Percentiles rank a stretch among this genome's conserved stretches.
Evolutionary conservation across 1,140 invertebrate genomes (phyloP).

Genomic region (Drosophila athabasca): DNA sequence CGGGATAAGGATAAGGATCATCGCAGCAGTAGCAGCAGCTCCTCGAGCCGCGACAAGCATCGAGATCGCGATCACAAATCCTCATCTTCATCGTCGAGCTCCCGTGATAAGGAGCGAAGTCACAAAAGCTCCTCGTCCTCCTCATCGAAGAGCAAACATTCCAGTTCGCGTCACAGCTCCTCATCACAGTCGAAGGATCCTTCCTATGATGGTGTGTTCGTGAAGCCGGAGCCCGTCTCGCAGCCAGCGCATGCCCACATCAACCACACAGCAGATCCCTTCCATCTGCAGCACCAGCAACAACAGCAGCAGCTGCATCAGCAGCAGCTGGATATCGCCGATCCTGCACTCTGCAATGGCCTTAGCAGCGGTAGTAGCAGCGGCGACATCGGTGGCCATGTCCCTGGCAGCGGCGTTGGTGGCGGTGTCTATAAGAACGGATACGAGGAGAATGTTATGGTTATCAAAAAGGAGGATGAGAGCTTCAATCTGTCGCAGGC

Average conservation of each 20-base stretch:
- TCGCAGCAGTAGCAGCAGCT: conserved; percentile 83
- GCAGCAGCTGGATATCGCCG: not conserved
- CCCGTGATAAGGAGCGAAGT: conserved; percentile 54
- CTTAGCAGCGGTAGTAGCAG: conserved; percentile 25
- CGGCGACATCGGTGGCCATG: conserved; percentile 1
- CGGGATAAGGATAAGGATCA: conserved; percentile 83
- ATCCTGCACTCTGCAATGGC: conserved; percentile 29
- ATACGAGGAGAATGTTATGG: conserved; percentile 67
- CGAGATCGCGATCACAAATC: conserved; percentile 85
- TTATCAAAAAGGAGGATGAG: conserved; percentile 72
- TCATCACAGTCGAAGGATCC: conserved; percentile 73
- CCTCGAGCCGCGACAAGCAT: conserved; percentile 85
- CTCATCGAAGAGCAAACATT: conserved; percentile 84
- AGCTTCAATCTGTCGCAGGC: conserved; percentile 84
- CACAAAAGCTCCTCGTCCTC: conserved; percentile 75
- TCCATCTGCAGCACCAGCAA: conserved; percentile 37
- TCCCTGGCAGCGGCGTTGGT: not conserved
- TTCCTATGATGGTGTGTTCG: conserved; percentile 74
- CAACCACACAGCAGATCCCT: conserved; percentile 35
- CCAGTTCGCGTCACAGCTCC: conserved; percentile 74
- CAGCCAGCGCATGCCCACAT: conserved; percentile 64
- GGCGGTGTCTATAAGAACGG: conserved; percentile 82
- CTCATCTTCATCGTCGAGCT: conserved; percentile 77
- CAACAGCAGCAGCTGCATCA: conserved; percentile 11
- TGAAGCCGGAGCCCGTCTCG: conserved; percentile 84